These are phyloP conservation scores for Tachypleus tridentatus DNA, from an alignment of 1,140 invertebrate genomes.

Conservation along the genomic window DNA sequence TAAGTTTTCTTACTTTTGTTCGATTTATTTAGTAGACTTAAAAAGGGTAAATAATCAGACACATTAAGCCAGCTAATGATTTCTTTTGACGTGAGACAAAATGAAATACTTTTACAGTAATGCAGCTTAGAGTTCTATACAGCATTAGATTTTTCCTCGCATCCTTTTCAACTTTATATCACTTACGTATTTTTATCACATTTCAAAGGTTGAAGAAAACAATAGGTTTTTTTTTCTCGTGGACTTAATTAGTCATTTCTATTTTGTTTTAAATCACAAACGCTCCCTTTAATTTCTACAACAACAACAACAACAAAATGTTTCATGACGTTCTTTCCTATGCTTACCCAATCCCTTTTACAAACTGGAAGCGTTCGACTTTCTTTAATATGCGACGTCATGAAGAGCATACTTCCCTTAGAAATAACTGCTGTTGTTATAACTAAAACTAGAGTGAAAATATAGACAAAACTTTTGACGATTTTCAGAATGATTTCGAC, in stretches of 20 bases:
- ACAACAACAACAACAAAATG: no score
- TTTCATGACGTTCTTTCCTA: constrained; percentile 7
- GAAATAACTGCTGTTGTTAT: constrained; percentile 65
- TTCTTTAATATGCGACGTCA: constrained; percentile 73
- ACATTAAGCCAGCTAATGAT: no score
- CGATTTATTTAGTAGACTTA: no score
- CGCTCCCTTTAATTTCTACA: constrained; percentile 15
- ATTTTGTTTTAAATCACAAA: constrained; percentile 9
- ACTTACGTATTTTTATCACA: no score
- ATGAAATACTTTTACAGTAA: no score
- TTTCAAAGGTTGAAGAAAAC: no score
- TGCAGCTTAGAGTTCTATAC: no score
- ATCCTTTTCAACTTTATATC: no score
- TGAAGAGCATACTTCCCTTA: constrained; percentile 74
- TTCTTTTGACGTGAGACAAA: no score
- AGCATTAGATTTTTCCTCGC: no score
- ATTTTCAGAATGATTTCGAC: constrained; percentile 41
- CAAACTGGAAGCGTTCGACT: constrained; percentile 62
- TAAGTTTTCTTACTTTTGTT: no score
- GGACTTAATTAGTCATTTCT: not conserved
- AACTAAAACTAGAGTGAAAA: constrained; percentile 72
- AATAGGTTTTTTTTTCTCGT: not conserved
- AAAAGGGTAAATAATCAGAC: no score
- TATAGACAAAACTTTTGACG: constrained; percentile 70
- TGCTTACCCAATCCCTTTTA: constrained; percentile 47